These are phyloP conservation scores for Acanthosepion esculentum DNA, from an alignment of 2,888 invertebrate genomes.

Conservation along the genomic window DNA sequence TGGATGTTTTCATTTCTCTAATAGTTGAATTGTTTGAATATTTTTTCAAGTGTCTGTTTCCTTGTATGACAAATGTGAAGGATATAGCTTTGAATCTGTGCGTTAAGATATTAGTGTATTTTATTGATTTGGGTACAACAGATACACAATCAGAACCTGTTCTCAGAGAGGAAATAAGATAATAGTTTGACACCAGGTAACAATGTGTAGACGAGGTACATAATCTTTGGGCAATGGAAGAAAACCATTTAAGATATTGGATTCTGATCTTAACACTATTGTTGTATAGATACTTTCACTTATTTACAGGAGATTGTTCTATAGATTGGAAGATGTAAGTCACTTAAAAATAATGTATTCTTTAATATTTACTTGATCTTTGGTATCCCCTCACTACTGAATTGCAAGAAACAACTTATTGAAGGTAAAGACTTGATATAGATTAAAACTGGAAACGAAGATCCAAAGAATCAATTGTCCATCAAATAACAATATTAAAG, in stretches of 20 bases:
- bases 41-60: background rate
- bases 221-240: slow-evolving; percentile 33
- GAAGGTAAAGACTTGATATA: too few relatives aligned
- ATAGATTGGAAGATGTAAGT: background rate
- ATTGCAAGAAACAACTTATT: too few relatives aligned
- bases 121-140: slow-evolving; percentile 12
- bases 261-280: background rate
- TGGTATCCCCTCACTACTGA: too few relatives aligned
- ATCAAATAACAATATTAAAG: too few relatives aligned
- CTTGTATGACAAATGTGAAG: background rate
- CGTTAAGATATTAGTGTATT: background rate
- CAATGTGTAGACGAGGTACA: slow-evolving; percentile 8
- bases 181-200: slow-evolving; percentile 10
- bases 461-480: too few relatives aligned
- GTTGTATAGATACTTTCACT: background rate
- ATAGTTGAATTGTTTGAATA: background rate
- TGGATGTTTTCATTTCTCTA: background rate
- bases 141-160: slow-evolving; percentile 20
- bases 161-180: slow-evolving; percentile 33
- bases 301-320: slow-evolving; percentile 8
- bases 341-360: slow-evolving; percentile 33
- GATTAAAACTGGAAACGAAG: too few relatives aligned
- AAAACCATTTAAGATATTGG: slow-evolving; percentile 33
- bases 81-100: background rate
- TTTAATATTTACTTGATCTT: background rate